Percentiles rank a stretch among this genome's conserved stretches.
These are phyloP conservation scores for Spodoptera picta DNA, from an alignment of 2,888 invertebrate genomes.

Conservation along the genomic window DNA sequence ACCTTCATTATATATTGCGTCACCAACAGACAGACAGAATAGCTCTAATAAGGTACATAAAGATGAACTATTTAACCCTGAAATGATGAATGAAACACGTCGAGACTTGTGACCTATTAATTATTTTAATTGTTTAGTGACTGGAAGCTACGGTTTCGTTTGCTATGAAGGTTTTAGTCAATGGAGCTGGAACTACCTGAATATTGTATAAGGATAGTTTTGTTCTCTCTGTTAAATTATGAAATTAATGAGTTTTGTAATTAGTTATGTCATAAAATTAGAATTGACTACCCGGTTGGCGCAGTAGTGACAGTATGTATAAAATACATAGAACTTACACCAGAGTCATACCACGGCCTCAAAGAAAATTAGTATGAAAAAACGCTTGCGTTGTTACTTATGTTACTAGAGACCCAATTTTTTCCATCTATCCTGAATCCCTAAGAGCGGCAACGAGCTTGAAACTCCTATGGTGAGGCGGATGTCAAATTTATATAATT, in stretches of 20 bases:
- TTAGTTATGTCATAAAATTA: conserved; percentile 9
- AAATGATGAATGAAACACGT: conserved; percentile 36
- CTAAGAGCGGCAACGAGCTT: too few relatives aligned
- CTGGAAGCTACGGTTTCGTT: conserved; percentile 2
- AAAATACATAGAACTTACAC: too few relatives aligned
- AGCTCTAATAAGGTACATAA: background rate
- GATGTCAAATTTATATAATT: too few relatives aligned
- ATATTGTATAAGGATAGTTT: conserved; percentile 19
- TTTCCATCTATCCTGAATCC: too few relatives aligned
- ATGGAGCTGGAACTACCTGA: conserved; percentile 4
- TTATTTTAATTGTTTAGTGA: conserved; percentile 31
- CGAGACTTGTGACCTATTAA: conserved; percentile 20
- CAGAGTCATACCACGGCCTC: too few relatives aligned
- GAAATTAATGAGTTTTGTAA: conserved; percentile 16
- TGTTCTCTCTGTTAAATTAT: conserved; percentile 5
- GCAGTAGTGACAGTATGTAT: too few relatives aligned
- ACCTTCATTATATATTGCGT: background rate
- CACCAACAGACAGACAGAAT: background rate
- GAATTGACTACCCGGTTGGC: background rate
- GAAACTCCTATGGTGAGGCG: background rate
- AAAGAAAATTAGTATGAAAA: too few relatives aligned
- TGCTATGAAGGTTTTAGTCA: conserved; percentile 13
- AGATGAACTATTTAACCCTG: conserved; percentile 8
- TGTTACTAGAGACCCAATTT: too few relatives aligned
- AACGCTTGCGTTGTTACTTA: too few relatives aligned